A percentile compares a stretch with the other conserved stretches of the same genome.
Conservation (phyloP, 2,113 vertebrate genomes). For the Pelusios castaneus region DNA sequence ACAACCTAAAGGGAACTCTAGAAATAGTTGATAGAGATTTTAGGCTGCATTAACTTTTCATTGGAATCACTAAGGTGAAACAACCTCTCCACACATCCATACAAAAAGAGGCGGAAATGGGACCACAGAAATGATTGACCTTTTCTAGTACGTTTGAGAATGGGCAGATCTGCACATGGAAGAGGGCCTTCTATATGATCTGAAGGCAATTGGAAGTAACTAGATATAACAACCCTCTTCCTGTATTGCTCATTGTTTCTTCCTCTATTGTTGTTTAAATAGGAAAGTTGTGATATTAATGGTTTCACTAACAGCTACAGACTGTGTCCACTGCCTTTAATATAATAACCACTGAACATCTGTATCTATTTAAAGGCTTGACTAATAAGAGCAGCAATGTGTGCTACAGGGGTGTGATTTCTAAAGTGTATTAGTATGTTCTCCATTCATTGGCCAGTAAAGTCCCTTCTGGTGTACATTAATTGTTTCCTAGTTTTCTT, state of each 20-base stretch:
- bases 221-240: not conserved
- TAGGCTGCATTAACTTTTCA: not conserved
- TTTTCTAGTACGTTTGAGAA: not conserved
- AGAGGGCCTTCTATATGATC: not conserved
- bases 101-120: not conserved
- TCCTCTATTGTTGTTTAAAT: not conserved
- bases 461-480: not conserved
- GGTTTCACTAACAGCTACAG: not conserved
- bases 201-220: not conserved
- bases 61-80: not conserved
- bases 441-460: not conserved
- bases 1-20: not conserved
- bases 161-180: not conserved
- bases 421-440: not conserved
- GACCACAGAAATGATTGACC: not conserved
- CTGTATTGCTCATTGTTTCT: not conserved
- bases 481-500: not conserved
- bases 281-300: not conserved
- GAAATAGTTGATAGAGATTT: not conserved
- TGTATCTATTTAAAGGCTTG: not conserved
- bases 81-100: not conserved
- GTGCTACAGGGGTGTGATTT: not conserved
- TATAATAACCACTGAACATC: not conserved
- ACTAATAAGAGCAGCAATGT: not conserved
- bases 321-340: not conserved